Evolutionary conservation across 2,888 invertebrate genomes (phyloP).

Genomic region (Teleogryllus oceanicus): DNA sequence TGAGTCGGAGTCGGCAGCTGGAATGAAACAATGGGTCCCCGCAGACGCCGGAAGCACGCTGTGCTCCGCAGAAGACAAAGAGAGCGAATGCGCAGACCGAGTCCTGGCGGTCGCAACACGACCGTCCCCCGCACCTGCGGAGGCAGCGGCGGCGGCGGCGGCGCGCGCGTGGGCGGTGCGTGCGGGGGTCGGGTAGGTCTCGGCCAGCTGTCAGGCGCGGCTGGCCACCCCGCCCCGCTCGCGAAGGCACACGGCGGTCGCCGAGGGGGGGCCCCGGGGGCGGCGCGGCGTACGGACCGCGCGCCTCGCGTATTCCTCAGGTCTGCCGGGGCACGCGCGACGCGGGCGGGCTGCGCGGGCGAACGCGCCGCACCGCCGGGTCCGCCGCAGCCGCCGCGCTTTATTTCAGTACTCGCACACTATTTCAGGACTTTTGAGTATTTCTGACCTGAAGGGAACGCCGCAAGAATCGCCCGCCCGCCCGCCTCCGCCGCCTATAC

Average conservation of each 20-base stretch:
- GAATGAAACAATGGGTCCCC: too few species aligned
- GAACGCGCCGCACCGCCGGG: conserved; percentile 18
- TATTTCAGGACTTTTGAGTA: conserved; percentile 34
- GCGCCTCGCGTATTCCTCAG: neutral
- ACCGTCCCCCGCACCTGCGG: neutral
- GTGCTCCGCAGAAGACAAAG: too few species aligned
- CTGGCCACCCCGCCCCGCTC: neutral
- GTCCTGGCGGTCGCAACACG: neutral
- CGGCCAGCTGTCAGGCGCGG: conserved; percentile 6
- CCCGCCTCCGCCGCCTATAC: conserved; percentile 18
- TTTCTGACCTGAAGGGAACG: conserved; percentile 32
- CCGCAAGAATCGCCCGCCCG: conserved; percentile 22
- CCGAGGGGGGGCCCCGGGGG: too few species aligned
- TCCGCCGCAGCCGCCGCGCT: conserved; percentile 24
- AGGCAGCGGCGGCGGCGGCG: neutral
- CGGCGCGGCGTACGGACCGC: neutral
- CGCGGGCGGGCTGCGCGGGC: neutral
- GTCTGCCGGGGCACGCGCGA: neutral
- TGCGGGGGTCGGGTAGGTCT: neutral
- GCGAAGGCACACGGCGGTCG: neutral
- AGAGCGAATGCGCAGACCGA: neutral
- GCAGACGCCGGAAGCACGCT: too few species aligned
- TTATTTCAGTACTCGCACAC: conserved; percentile 33
- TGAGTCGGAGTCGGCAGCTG: too few species aligned
- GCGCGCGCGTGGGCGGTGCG: neutral